Conservation (phyloP, 2,888 invertebrate species). For the Invenusta paracnida region DNA sequence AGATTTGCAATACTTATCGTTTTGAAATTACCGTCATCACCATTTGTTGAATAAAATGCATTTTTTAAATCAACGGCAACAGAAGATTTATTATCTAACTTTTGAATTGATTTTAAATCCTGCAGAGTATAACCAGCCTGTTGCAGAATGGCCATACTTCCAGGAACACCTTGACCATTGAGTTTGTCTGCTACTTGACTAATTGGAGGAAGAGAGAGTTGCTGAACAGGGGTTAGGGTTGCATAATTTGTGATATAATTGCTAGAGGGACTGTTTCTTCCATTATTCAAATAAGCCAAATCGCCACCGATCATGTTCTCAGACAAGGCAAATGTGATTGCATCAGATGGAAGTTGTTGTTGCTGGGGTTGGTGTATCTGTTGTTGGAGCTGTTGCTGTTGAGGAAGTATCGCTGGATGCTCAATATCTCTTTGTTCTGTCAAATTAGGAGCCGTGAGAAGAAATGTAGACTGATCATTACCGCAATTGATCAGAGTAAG, state of each 20-base stretch:
- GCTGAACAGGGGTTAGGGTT: not conserved
- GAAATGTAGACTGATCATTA: slow-evolving; percentile 20
- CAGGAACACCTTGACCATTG: not conserved
- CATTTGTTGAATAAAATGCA: not conserved
- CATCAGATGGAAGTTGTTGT: not conserved
- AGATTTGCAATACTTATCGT: not conserved
- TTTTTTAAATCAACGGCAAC: not conserved
- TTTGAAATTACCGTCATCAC: not conserved
- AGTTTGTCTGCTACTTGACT: not conserved
- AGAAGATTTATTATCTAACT: not conserved
- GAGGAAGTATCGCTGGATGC: not conserved
- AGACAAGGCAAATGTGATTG: not conserved
- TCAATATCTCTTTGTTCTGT: not conserved
- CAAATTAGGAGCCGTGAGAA: slow-evolving; percentile 4
- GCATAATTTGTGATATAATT: not conserved
- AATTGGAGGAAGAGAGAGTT: not conserved
- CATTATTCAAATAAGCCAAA: not conserved
- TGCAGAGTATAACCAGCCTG: not conserved
- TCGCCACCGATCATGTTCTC: not conserved
- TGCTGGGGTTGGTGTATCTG: no score
- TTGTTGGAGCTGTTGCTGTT: not conserved
- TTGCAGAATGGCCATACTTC: not conserved
- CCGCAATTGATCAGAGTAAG: slow-evolving; percentile 33
- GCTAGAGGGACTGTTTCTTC: not conserved
- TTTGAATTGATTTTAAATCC: not conserved